Conservation (phyloP, 2,888 invertebrate genomes). For the Euzetes globulus region DNA sequence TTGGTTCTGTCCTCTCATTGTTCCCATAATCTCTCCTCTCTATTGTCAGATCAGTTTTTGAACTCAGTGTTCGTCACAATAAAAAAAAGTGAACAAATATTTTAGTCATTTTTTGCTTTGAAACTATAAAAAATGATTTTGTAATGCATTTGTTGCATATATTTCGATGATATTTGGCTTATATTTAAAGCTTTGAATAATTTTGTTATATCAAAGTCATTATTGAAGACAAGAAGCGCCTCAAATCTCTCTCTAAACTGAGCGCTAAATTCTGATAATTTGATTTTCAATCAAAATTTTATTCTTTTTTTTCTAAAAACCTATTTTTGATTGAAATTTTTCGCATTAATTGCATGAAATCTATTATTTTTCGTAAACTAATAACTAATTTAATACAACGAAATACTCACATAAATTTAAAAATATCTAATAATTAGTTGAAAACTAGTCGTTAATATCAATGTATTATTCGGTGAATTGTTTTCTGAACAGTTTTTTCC, state of each 20-base stretch:
- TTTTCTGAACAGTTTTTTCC: background rate
- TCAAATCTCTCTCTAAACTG: background rate
- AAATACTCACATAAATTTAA: background rate
- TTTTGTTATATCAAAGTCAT: background rate
- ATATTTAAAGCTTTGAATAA: background rate
- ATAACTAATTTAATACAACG: background rate
- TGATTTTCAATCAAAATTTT: background rate
- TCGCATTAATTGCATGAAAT: background rate
- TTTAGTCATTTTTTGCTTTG: constrained; percentile 9
- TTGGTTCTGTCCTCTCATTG: background rate
- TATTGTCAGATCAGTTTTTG: background rate
- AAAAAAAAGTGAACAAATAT: background rate
- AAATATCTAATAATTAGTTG: background rate
- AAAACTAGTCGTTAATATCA: background rate
- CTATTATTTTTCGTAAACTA: background rate
- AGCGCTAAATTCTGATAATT: background rate
- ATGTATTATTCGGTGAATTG: background rate
- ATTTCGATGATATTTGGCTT: background rate
- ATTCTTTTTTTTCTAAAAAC: background rate
- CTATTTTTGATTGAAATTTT: background rate
- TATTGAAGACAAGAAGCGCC: background rate
- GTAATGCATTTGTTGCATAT: constrained; percentile 15
- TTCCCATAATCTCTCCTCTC: background rate
- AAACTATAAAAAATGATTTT: background rate
- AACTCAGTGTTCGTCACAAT: background rate